A percentile compares a stretch with the other conserved stretches of the same genome.
Conservation (phyloP, 2,113 vertebrate species). For the Indri indri region DNA sequence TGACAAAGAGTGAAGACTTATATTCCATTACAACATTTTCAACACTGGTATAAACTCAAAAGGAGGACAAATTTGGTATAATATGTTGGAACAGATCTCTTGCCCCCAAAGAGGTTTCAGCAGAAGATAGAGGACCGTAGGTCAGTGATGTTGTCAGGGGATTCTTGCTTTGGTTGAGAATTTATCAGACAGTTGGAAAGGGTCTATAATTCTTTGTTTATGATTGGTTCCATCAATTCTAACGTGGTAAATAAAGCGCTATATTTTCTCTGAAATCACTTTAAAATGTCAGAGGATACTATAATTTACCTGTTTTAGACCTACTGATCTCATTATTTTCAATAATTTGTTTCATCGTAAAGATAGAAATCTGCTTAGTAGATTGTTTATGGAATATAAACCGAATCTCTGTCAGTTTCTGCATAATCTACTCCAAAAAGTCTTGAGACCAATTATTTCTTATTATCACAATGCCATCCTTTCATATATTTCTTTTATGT, state of each 20-base stretch:
- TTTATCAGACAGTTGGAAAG: neutral
- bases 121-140: neutral
- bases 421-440: conserved; percentile 27
- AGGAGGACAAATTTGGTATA: neutral
- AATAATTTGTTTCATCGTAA: neutral
- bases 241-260: neutral
- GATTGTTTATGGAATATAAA: neutral
- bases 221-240: neutral
- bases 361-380: neutral
- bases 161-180: neutral
- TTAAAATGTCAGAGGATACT: neutral
- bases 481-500: conserved; percentile 49
- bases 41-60: neutral
- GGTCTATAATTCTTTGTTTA: neutral
- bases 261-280: conserved; percentile 33
- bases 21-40: neutral
- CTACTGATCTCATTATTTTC: neutral
- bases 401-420: neutral
- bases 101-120: neutral
- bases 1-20: neutral
- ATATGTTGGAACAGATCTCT: neutral
- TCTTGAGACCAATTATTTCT: conserved; percentile 30
- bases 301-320: conserved; percentile 28
- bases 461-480: conserved; percentile 29
- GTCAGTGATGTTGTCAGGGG: neutral